Evolutionary conservation across 2,888 invertebrate species (phyloP), one percentile per base, ranked within the genome.

Genomic region (Willowsia nigromaculata): DNA sequence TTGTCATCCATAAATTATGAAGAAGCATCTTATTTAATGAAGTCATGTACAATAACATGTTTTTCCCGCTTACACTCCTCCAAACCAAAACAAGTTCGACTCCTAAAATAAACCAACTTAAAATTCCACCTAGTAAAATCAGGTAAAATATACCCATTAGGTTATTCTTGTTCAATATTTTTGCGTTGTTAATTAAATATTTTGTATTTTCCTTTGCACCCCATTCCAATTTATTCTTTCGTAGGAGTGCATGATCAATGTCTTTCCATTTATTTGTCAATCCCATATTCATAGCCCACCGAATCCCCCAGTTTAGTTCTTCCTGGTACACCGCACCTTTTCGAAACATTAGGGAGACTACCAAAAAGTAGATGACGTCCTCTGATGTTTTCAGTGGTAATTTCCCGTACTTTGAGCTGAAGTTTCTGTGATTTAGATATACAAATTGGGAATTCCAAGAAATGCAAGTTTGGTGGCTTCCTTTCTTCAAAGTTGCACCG

Each of bases 381-480:
- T 37, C 7, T 0, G 85, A 9, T 25, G 56, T 82, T 0, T 74
- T 47, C 6, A 90, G 22, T 0, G 84, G 84, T 0, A 56, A 47
- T 3, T 33, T 33, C 0, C 85, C 90, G 3, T 5, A 13, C 27
- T 43, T 50, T 22, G 81, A 84, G 27, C 65, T 89, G 0, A 90
- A 47, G 22, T 90, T 88, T 27, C 43, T 78, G 11, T 78, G 78
- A 6, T 27, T 53, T 0, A 85, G 56, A 13, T 80, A 88, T 18
- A 65, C 62, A 0, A 80, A 76, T 0, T 82, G 40, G 9, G 27
- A 40, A 5, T 56, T 40, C 89, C 90, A 87, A 0, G 88, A 71
- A 59, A 91, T 87, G 53, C 90, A 91, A 30, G 37, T 68, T 47
- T 74, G 15, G 22, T 47, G 15, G 1, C n/a, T n/a, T 15, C 37